A percentile compares a stretch with the other conserved stretches of the same genome.
Evolutionary conservation across 2,797 vertebrate species (phyloP).

Genomic region (Vireo griseus): DNA sequence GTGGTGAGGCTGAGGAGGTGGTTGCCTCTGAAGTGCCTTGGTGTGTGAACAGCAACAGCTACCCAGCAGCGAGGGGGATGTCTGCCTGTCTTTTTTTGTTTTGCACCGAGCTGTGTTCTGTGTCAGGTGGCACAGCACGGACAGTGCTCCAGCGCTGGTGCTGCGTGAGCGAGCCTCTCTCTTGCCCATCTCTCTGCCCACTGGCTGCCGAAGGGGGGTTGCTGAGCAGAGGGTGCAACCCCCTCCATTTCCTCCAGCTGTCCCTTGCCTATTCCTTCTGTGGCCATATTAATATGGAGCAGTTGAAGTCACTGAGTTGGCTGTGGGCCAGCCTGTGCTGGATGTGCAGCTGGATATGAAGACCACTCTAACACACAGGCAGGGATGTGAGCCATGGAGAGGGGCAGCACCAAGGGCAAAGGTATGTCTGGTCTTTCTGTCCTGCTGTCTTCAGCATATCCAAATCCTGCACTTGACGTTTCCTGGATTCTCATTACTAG

Average conservation of each 20-base stretch:
- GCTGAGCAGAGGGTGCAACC: background rate
- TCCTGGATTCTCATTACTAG: background rate
- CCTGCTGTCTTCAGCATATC: background rate
- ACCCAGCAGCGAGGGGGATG: background rate
- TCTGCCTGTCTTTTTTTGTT: background rate
- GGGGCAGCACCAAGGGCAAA: slow-evolving; percentile 22
- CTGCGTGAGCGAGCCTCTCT: fast-evolving
- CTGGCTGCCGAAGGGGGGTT: background rate
- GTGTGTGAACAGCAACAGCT: background rate
- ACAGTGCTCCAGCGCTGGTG: fast-evolving
- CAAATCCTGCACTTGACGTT: background rate
- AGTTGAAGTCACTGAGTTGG: slow-evolving; percentile 73
- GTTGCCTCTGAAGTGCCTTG: background rate
- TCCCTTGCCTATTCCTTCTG: slow-evolving; percentile 47
- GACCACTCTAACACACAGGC: slow-evolving; percentile 12
- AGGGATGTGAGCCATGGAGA: slow-evolving; percentile 23
- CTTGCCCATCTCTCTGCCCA: background rate
- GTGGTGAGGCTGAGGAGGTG: background rate
- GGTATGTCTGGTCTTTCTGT: slow-evolving; percentile 59
- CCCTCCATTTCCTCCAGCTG: background rate
- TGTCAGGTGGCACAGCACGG: fast-evolving
- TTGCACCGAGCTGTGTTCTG: background rate
- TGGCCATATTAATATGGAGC: slow-evolving; percentile 66
- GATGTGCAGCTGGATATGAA: slow-evolving; percentile 48
- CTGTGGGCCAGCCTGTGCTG: slow-evolving; percentile 57